phyloP scores from a whole-genome alignment of 2,113 vertebrate species.

The Sterrhoptilus dennistouni region DNA sequence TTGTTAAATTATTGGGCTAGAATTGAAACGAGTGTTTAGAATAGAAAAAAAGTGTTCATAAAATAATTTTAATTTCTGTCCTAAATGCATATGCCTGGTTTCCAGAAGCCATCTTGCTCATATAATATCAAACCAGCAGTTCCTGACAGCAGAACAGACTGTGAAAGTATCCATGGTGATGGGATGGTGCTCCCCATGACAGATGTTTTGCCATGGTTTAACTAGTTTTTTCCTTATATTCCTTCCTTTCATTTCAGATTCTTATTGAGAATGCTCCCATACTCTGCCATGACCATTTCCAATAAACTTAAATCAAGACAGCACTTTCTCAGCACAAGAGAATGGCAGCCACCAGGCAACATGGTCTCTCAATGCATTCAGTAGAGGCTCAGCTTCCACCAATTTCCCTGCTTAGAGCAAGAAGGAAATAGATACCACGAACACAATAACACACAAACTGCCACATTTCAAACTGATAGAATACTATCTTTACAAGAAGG shows the following conservation, averaged over 20 bases:
- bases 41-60: not conserved
- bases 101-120: not conserved
- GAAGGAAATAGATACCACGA: not conserved
- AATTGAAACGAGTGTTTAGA: not conserved
- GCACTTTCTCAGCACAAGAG: not conserved
- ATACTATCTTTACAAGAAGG: not conserved
- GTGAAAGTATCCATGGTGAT: not conserved
- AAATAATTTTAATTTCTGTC: not conserved
- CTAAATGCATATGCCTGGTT: not conserved
- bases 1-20: not conserved
- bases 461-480: not conserved
- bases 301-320: not conserved
- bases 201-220: not conserved
- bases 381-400: not conserved
- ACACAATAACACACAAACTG: not conserved
- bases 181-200: not conserved
- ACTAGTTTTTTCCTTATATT: not conserved
- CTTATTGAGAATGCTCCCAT: not conserved
- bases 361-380: accelerated
- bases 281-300: not conserved
- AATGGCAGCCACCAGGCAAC: not conserved
- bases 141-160: not conserved
- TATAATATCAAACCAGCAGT: not conserved
- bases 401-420: not conserved
- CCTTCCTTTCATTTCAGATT: not conserved